phyloP scores from a whole-genome alignment of 2,113 vertebrate species.

The Etheostoma cragini region DNA sequence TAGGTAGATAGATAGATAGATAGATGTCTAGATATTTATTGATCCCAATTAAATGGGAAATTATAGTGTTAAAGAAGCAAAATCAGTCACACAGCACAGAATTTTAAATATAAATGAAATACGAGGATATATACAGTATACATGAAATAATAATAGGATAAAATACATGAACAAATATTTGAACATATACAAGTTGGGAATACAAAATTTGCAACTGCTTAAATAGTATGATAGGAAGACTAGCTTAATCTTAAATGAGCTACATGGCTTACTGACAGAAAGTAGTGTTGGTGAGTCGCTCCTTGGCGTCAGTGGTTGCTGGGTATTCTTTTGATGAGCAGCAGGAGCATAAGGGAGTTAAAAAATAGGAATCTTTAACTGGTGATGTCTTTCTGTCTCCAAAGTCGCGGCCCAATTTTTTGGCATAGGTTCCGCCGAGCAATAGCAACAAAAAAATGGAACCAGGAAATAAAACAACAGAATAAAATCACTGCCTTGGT shows the following conservation, averaged over 20 bases:
- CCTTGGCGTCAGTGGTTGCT: conserved; percentile 36
- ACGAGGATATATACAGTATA: too few relatives aligned
- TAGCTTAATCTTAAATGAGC: not conserved
- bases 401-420: conserved; percentile 29
- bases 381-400: conserved; percentile 30
- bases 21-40: too few relatives aligned
- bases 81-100: too few relatives aligned
- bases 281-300: conserved; percentile 48
- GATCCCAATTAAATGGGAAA: too few relatives aligned
- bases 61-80: too few relatives aligned
- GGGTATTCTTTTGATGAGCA: conserved; percentile 20
- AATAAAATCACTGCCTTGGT: conserved; percentile 25
- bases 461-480: conserved; percentile 58
- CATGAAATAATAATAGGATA: too few relatives aligned
- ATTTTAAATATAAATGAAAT: too few relatives aligned
- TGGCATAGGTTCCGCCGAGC: conserved; percentile 1
- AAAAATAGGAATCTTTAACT: conserved; percentile 47
- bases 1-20: too few relatives aligned
- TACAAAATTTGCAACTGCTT: too few relatives aligned
- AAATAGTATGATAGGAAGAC: too few relatives aligned
- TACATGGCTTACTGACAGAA: not conserved
- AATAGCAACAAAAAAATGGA: conserved; percentile 34
- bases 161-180: too few relatives aligned
- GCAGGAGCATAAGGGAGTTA: conserved; percentile 36
- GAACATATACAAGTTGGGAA: too few relatives aligned